Conservation (phyloP, 2,113 vertebrate species). For the Pelecanoides urinatrix region DNA sequence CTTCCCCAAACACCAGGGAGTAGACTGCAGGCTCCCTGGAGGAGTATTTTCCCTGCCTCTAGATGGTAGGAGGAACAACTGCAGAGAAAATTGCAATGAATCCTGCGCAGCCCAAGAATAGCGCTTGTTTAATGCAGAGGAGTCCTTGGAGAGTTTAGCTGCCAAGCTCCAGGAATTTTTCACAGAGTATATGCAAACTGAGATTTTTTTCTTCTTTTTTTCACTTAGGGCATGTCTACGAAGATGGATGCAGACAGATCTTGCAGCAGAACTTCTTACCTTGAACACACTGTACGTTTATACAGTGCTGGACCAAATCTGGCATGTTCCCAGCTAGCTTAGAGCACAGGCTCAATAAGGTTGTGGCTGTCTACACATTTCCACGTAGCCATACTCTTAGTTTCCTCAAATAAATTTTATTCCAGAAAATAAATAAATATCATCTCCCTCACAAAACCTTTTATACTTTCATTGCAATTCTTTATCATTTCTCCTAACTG, state of each 20-base stretch:
- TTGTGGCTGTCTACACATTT: neutral
- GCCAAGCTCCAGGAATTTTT: constrained; percentile 6
- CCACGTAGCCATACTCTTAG: neutral
- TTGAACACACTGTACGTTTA: neutral
- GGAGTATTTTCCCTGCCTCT: neutral
- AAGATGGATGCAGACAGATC: neutral
- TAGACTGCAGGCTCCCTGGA: neutral
- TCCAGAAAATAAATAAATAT: constrained; percentile 37
- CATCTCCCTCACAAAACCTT: neutral
- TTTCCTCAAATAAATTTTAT: neutral
- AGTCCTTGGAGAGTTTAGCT: neutral
- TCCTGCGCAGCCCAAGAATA: neutral
- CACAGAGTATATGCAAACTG: neutral
- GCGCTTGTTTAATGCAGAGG: neutral
- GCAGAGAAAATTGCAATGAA: neutral
- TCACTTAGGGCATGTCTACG: neutral
- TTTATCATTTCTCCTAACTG: neutral
- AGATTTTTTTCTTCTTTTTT: neutral
- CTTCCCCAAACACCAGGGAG: neutral
- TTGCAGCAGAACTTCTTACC: neutral
- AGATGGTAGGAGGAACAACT: neutral
- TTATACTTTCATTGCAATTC: constrained; percentile 39
- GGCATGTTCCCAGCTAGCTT: neutral
- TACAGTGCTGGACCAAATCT: neutral
- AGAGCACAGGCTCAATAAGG: neutral